Percentiles rank a stretch among this genome's conserved stretches.
Conservation (phyloP, 1,140 invertebrate genomes). For the Caenorhabditis inopinata region DNA sequence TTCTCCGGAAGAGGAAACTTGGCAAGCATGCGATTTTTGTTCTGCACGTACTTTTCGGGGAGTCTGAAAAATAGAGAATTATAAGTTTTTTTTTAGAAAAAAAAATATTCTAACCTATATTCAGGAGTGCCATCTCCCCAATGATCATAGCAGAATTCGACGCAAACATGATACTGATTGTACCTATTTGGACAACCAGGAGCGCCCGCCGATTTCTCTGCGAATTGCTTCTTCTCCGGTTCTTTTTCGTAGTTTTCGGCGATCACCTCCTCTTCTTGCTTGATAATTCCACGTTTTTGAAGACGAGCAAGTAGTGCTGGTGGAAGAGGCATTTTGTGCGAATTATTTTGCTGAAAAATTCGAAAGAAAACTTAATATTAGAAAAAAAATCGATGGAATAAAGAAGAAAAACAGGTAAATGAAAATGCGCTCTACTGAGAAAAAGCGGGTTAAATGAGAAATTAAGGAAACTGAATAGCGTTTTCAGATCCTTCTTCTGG, state of each 20-base stretch:
- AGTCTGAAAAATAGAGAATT: constrained; percentile 60
- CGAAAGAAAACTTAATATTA: too few relatives aligned
- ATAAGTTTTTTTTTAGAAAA: not conserved
- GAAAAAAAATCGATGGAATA: too few relatives aligned
- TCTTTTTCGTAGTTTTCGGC: constrained; percentile 79
- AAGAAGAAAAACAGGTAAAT: too few relatives aligned
- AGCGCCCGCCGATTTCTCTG: constrained; percentile 50
- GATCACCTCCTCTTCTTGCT: constrained; percentile 76
- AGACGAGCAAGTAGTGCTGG: constrained; percentile 80
- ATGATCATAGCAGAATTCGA: constrained; percentile 80
- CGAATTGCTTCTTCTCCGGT: constrained; percentile 40
- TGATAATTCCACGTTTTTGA: constrained; percentile 78
- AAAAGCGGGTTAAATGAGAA: too few relatives aligned
- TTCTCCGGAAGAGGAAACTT: constrained; percentile 86
- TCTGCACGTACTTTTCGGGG: constrained; percentile 75
- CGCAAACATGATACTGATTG: constrained; percentile 91
- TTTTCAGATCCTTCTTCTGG: too few relatives aligned
- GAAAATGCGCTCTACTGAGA: too few relatives aligned
- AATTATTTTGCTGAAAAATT: too few relatives aligned
- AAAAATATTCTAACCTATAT: constrained; percentile 67
- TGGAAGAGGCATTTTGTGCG: constrained; percentile 78
- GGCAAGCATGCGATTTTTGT: constrained; percentile 77
- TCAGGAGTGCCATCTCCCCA: constrained; percentile 79
- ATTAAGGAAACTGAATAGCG: too few relatives aligned
- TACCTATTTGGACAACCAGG: constrained; percentile 90